Percentiles rank a stretch among this genome's conserved stretches.
Evolutionary conservation across 2,797 vertebrate genomes (phyloP).

Genomic region (Anguilla anguilla): DNA sequence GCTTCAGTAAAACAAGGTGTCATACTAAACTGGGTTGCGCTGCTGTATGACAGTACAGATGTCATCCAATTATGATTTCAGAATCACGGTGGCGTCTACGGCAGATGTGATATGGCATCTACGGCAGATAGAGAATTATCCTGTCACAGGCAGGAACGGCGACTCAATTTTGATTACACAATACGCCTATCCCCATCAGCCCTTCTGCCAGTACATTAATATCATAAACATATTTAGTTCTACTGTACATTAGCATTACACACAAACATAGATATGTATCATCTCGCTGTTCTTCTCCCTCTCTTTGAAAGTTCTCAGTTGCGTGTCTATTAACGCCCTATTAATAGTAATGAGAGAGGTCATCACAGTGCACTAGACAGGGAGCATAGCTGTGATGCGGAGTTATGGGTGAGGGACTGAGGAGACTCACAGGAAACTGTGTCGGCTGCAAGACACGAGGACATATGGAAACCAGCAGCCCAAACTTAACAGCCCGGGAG

Average conservation of each 20-base stretch:
- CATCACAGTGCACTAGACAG: not conserved
- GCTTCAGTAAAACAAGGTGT: not conserved
- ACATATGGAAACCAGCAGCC: constrained; percentile 16
- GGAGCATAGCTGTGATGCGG: not conserved
- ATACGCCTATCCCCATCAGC: not conserved
- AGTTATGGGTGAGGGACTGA: not conserved
- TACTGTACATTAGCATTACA: not conserved
- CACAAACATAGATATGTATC: not conserved
- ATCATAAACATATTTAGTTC: not conserved
- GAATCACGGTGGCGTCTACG: not conserved
- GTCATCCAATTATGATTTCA: not conserved
- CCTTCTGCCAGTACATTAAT: not conserved
- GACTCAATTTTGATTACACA: not conserved
- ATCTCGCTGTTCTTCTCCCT: not conserved
- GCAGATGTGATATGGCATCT: not conserved
- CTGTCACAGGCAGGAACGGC: not conserved
- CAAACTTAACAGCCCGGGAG: constrained; percentile 7
- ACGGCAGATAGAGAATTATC: not conserved
- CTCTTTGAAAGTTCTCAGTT: not conserved
- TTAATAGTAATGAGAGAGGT: not conserved
- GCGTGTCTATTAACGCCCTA: not conserved
- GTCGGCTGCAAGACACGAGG: not conserved
- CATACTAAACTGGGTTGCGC: not conserved
- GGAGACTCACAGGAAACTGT: not conserved
- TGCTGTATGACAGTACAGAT: not conserved